Percentiles rank a stretch among this genome's conserved stretches.
phyloP scores from a whole-genome alignment of 2,113 vertebrate genomes.

The Saguinus imperator region DNA sequence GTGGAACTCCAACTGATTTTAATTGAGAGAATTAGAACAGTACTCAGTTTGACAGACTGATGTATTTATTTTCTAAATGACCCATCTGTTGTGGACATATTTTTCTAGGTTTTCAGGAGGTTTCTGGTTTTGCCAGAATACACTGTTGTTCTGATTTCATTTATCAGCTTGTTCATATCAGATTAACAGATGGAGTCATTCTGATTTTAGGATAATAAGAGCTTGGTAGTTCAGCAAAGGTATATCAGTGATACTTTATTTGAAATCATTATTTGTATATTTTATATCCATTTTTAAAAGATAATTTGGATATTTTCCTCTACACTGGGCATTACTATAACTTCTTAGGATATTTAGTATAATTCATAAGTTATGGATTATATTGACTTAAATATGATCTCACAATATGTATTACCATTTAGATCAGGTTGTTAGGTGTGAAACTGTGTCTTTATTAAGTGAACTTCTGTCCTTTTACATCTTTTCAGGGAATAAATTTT shows the following conservation, averaged over 20 bases:
- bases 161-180: slow-evolving; percentile 62
- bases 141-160: slow-evolving; percentile 64
- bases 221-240: slow-evolving; percentile 53
- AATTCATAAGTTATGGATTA: slow-evolving; percentile 39
- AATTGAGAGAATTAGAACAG: slow-evolving; percentile 54
- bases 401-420: neutral
- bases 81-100: slow-evolving; percentile 73
- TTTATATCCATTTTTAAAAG: slow-evolving; percentile 57
- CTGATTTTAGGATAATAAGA: slow-evolving; percentile 37
- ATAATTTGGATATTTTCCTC: slow-evolving; percentile 43
- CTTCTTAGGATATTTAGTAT: slow-evolving; percentile 40
- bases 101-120: slow-evolving; percentile 65
- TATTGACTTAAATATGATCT: slow-evolving; percentile 32
- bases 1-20: slow-evolving; percentile 42
- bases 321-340: slow-evolving; percentile 18
- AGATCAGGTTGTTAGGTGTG: neutral
- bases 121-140: slow-evolving; percentile 63
- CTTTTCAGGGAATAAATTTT: slow-evolving; percentile 46
- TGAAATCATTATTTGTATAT: slow-evolving; percentile 33
- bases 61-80: slow-evolving; percentile 67
- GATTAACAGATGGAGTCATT: slow-evolving; percentile 64
- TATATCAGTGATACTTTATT: neutral
- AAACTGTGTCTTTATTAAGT: slow-evolving; percentile 32
- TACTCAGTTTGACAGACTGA: slow-evolving; percentile 61
- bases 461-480: neutral